A percentile compares a stretch with the other conserved stretches of the same genome.
phyloP scores from a whole-genome alignment of 2,113 vertebrate species.

The Paratilapia polleni region DNA sequence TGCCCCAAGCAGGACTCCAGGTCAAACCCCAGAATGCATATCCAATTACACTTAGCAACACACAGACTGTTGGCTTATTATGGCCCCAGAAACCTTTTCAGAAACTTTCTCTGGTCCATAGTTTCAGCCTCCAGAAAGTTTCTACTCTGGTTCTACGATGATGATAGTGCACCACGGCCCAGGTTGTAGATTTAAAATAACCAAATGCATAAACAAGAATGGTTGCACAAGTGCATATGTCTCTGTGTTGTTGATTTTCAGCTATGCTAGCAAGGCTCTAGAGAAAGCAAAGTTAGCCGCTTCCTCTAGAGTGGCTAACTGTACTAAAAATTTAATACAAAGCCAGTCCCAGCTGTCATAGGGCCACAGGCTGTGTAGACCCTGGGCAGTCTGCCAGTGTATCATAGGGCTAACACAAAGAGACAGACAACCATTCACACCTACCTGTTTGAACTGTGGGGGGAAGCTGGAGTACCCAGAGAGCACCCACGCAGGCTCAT shows the following conservation, averaged over 20 bases:
- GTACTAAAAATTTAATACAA: too few relatives aligned
- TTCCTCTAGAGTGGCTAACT: neutral
- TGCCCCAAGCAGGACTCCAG: neutral
- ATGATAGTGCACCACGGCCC: accelerated
- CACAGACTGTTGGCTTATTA: neutral
- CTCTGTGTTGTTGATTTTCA: neutral
- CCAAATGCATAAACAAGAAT: neutral
- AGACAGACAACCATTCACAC: neutral
- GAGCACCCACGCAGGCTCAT: neutral
- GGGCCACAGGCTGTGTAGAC: neutral
- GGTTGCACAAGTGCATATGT: neutral
- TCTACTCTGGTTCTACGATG: neutral
- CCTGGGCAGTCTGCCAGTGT: neutral
- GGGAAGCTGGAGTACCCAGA: too few relatives aligned
- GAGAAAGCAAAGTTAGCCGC: neutral
- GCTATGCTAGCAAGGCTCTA: neutral
- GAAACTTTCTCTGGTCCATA: neutral
- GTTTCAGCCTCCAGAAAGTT: neutral
- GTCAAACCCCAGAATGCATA: slow-evolving; percentile 1
- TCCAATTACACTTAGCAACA: neutral
- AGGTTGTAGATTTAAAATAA: neutral
- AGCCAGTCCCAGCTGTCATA: neutral
- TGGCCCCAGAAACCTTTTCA: neutral
- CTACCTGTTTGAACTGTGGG: neutral
- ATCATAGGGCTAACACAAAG: neutral